Conservation (phyloP, 2,113 vertebrate genomes). For the Charadrius vociferus region DNA sequence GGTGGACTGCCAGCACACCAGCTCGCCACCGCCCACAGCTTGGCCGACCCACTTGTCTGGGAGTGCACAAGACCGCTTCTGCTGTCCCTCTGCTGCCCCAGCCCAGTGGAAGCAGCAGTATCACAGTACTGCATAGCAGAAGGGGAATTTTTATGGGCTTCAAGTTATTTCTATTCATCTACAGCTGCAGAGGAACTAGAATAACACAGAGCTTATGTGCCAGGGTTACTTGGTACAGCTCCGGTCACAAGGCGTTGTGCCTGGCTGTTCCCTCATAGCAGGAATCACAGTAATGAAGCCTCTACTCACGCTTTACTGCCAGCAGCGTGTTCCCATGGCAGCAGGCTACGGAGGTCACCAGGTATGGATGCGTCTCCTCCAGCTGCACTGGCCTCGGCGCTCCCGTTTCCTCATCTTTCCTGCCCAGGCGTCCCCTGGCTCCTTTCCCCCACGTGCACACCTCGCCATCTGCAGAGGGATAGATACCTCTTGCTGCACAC, state of each 20-base stretch:
- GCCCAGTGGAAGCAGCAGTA: background rate
- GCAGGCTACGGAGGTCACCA: constrained; percentile 93
- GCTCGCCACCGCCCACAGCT: background rate
- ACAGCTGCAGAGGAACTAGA: background rate
- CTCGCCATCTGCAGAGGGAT: constrained; percentile 82
- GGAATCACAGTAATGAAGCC: background rate
- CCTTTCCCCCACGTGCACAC: constrained; percentile 98
- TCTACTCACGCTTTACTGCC: constrained; percentile 91
- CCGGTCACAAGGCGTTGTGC: background rate
- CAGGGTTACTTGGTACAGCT: background rate
- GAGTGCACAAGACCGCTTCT: background rate
- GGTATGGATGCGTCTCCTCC: constrained; percentile 88
- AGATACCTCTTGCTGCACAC: background rate
- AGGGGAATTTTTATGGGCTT: background rate
- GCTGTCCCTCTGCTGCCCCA: background rate
- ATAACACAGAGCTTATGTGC: background rate
- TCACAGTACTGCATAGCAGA: background rate
- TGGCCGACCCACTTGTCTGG: constrained; percentile 12
- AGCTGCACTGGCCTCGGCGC: constrained; percentile 87
- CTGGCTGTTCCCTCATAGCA: background rate
- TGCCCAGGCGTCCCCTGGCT: constrained; percentile 92
- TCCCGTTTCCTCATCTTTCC: constrained; percentile 90
- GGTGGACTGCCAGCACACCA: background rate
- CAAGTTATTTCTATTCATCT: constrained; percentile 26
- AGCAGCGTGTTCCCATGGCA: constrained; percentile 98